Conservation (phyloP, 2,797 vertebrate species). For the Diglossa cyanea region DNA sequence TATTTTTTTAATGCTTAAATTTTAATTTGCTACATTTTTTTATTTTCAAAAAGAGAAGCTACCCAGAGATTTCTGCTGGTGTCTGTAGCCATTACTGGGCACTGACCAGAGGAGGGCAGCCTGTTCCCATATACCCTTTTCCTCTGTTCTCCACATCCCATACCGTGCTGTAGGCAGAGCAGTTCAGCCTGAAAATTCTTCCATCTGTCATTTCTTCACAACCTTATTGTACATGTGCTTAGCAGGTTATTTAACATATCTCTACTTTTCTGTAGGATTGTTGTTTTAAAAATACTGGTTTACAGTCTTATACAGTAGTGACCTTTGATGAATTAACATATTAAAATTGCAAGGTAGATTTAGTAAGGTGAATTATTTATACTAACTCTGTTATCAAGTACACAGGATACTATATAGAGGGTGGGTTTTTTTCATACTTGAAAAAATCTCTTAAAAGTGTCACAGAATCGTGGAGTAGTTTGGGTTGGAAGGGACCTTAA, state of each 20-base stretch:
- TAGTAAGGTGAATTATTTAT: neutral
- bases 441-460: neutral
- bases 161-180: neutral
- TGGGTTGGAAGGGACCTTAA: neutral
- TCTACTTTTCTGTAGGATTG: neutral
- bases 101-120: conserved; percentile 42
- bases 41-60: neutral
- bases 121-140: neutral
- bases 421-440: neutral
- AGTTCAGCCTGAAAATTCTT: neutral
- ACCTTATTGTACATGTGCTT: neutral
- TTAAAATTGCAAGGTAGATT: neutral
- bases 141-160: neutral
- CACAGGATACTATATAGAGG: neutral
- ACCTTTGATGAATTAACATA: neutral
- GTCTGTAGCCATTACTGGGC: neutral
- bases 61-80: neutral
- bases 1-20: neutral
- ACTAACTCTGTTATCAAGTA: neutral
- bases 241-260: neutral
- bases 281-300: neutral
- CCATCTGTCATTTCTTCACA: neutral
- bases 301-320: neutral
- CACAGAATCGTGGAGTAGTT: rapidly evolving
- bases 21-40: neutral